Evolutionary conservation across 1,140 invertebrate genomes (phyloP), one percentile per base, ranked within the genome.

Genomic region (Drosophila rhopaloa): DNA sequence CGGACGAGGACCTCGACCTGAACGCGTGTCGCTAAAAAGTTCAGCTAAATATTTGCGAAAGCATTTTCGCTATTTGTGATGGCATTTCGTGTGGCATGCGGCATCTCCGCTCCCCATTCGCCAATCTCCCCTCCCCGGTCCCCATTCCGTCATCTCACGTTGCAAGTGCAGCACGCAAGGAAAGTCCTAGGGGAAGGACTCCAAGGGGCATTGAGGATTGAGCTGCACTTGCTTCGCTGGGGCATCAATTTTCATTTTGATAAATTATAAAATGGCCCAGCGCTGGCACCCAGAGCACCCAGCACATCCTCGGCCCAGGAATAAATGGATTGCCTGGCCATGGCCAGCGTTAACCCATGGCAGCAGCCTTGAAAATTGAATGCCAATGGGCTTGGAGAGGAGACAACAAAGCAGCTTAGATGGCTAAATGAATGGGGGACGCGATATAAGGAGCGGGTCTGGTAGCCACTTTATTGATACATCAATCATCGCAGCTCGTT

Each of bases 211-310:
- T 47, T 55, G 63, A 53, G 43, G 55, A 68, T 56, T 54, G 59
- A 84, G 57, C 72, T 83, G 73, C 77, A 84, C 71, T 81, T 72
- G 70, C 81, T 53, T 48, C 66, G 44, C 70, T 46, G 54, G 68
- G 68, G 75, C 83, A 88, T 88, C 83, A 89, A 88, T 88, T 88
- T 83, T 89, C 83, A 88, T 88, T 88, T 89, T 88, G 83, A 88
- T 88, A 88, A 89, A 88, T 88, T 88, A 89, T 89, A 80, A 89
- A 89, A 89, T 82, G 71, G 62, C 83, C 65, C 71, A 68, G 60
- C 59, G 40, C 53, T 67, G 78, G 55, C 74, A 66, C 53, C 65
- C 65, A 44, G 65, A 67, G 24, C 58, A 27, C 43, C 24, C 29
- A 19, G 58, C 55, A 72, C 53, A 71, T 71, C 63, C 56, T 44